phyloP scores from a whole-genome alignment of 2,797 vertebrate species.

The Helostoma temminkii region DNA sequence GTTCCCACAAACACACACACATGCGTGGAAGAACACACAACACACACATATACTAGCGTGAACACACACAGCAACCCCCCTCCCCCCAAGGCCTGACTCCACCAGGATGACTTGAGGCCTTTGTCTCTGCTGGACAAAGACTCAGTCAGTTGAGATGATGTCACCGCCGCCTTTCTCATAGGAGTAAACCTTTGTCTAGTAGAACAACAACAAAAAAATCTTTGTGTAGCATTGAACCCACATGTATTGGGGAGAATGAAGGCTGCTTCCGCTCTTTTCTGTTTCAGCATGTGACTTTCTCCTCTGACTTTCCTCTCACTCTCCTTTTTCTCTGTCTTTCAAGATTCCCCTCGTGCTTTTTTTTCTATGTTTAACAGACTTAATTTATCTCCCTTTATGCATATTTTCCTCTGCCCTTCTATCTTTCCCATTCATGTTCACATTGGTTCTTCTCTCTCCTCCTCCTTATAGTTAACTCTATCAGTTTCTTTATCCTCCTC shows the following conservation, averaged over 20 bases:
- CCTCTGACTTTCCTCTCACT: constrained; percentile 47
- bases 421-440: constrained; percentile 9
- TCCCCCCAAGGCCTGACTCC: constrained; percentile 64
- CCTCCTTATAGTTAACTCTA: constrained; percentile 15
- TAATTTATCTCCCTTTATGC: constrained; percentile 22
- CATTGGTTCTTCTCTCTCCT: not conserved
- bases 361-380: constrained; percentile 28
- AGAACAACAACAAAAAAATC: constrained; percentile 88
- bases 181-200: constrained; percentile 87
- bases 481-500: constrained; percentile 9
- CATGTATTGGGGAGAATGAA: constrained; percentile 76
- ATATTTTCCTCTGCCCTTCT: constrained; percentile 10
- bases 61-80: constrained; percentile 37
- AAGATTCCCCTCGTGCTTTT: constrained; percentile 36
- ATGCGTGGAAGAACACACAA: constrained; percentile 41
- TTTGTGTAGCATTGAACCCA: constrained; percentile 86
- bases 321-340: constrained; percentile 47
- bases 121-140: constrained; percentile 86
- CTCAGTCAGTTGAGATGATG: constrained; percentile 89
- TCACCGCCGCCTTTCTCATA: constrained; percentile 87
- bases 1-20: constrained; percentile 71
- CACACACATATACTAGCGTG: constrained; percentile 39
- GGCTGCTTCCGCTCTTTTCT: constrained; percentile 83
- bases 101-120: constrained; percentile 84
- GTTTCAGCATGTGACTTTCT: constrained; percentile 80